Evolutionary conservation across 2,797 vertebrate species (phyloP), one percentile per base, ranked within the genome.

Genomic region (Poeciliopsis infans): DNA sequence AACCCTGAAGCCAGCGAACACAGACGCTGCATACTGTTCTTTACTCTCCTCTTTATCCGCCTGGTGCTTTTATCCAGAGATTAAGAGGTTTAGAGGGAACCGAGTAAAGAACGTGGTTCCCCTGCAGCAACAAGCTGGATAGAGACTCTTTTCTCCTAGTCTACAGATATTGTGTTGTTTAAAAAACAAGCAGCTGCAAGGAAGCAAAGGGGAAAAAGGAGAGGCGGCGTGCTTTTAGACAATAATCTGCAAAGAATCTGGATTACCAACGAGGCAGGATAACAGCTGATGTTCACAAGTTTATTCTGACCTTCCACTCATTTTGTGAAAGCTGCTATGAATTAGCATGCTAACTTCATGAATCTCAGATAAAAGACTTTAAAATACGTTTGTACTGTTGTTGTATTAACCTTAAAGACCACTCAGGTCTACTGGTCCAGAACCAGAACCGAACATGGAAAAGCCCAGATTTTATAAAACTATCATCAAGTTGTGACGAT

Each of bases 161-260:
- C 86, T 86, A 86, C 86, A 89, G 79, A 89, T 77, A 85, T 61
- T 46, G 81, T 41, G 82, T 89, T 93, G 92, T 94, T 91, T 87
- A 76, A 90, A 85, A 87, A 90, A 90, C 83, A 91, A 86, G 80
- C 80, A 86, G 88, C 88, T 87, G 36, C 80, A 0, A 33, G 83
- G 88, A 69, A 78, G 75, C 80, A 57, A 69, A 13, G 59, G 55
- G 74, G n/a, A 36, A 70, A 45, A 79, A 18, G n/a, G 25, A 28
- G 73, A 66, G 77, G 47, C 66, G 61, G 74, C 39, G 10, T 70
- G 59, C 75, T 49, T 78, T 87, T 47, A 73, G 79, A 76, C 83
- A 69, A 74, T 70, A 81, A 82, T 69, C 43, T 7, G 72, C 36
- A 23, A 68, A n/a, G 39, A 41, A 69, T 43, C 6, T 25, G 11